Evolutionary conservation across 2,888 invertebrate species (phyloP).

Genomic region (Drosophila helvetica): DNA sequence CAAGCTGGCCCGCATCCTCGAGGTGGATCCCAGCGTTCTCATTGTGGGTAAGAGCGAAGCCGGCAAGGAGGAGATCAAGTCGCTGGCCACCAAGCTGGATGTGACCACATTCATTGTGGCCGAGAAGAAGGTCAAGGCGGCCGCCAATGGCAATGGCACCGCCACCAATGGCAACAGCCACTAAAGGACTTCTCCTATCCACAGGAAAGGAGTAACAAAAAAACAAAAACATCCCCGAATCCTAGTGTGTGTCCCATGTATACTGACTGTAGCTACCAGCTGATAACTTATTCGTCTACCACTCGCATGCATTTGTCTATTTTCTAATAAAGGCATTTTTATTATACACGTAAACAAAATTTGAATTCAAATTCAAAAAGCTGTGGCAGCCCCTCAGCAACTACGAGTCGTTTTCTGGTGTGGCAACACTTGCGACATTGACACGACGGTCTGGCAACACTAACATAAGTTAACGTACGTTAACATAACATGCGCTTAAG

Average conservation of each 20-base stretch:
- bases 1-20: conserved; percentile 90
- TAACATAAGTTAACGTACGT: too few species aligned
- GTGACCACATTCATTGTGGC: conserved; percentile 87
- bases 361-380: not conserved
- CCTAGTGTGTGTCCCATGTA: conserved; percentile 2
- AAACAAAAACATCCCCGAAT: not conserved
- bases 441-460: too few species aligned
- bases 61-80: conserved; percentile 86
- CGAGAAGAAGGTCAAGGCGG: conserved; percentile 45
- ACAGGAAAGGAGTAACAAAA: not conserved
- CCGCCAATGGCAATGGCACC: conserved; percentile 53
- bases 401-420: too few species aligned
- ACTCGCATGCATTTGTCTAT: not conserved
- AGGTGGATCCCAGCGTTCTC: conserved; percentile 91
- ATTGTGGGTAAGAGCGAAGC: conserved; percentile 84
- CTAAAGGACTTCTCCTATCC: not conserved
- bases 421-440: too few species aligned
- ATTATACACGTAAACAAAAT: not conserved
- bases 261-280: conserved; percentile 8
- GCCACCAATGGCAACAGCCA: conserved; percentile 38
- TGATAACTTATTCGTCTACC: not conserved
- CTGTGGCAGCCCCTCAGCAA: too few species aligned
- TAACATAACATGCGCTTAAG: too few species aligned
- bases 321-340: not conserved
- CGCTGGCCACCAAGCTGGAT: conserved; percentile 89